phyloP scores from a whole-genome alignment of 2,888 invertebrate genomes.

The Ennomos fuscantarius region DNA sequence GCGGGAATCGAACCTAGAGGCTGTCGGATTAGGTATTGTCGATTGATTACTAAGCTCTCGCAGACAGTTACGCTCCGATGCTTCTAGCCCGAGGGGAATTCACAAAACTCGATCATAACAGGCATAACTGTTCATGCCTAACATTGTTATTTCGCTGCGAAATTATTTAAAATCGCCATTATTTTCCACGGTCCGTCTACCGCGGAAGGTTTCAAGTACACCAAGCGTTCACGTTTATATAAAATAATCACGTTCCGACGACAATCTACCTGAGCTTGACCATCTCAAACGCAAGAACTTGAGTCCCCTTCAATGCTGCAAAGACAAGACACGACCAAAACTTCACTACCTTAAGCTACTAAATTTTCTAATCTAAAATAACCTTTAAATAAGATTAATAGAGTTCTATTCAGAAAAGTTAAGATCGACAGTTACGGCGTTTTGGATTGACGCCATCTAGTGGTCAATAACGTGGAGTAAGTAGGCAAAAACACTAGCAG shows the following conservation, averaged over 20 bases:
- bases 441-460: slow-evolving; percentile 9
- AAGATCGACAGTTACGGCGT: slow-evolving; percentile 34
- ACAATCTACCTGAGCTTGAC: slow-evolving; percentile 37
- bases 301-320: slow-evolving; percentile 37
- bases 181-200: slow-evolving; percentile 20
- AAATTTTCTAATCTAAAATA: slow-evolving; percentile 5
- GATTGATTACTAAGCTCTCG: not conserved
- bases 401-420: not conserved
- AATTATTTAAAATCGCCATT: slow-evolving; percentile 11
- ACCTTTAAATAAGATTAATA: not conserved
- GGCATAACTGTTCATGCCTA: slow-evolving; percentile 14
- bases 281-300: slow-evolving; percentile 37
- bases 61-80: not conserved
- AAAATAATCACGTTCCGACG: slow-evolving; percentile 29
- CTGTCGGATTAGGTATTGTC: too few relatives aligned
- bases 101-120: slow-evolving; percentile 10
- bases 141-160: not conserved
- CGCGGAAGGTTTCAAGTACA: slow-evolving; percentile 15
- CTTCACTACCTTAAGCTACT: slow-evolving; percentile 14
- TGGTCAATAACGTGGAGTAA: slow-evolving; percentile 72
- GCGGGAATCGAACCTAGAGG: too few relatives aligned
- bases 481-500: slow-evolving; percentile 75
- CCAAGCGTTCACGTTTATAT: slow-evolving; percentile 20
- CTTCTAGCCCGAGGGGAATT: slow-evolving; percentile 10
- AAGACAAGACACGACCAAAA: slow-evolving; percentile 18